phyloP scores from a whole-genome alignment of 2,113 vertebrate species.

The Struthio camelus region DNA sequence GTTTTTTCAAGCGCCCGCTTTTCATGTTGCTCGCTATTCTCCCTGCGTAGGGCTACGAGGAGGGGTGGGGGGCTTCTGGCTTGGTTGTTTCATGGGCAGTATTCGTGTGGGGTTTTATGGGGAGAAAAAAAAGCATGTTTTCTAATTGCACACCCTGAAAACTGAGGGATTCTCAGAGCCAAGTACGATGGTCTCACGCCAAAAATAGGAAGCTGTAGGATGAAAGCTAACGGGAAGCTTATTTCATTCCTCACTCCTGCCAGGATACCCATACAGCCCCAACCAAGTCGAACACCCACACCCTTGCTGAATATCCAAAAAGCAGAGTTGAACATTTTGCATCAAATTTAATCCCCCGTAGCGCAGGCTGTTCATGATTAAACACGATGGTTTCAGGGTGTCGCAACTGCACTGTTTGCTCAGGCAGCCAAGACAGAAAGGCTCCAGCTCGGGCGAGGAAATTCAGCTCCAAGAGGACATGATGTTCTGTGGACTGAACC shows the following conservation, averaged over 20 bases:
- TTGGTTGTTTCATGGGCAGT: too few species aligned
- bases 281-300: not conserved
- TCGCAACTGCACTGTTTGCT: accelerated
- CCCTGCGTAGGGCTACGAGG: not conserved
- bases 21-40: not conserved
- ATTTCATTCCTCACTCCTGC: not conserved
- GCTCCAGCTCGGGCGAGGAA: accelerated
- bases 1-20: not conserved
- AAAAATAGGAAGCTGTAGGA: constrained; percentile 18
- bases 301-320: not conserved
- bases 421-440: not conserved
- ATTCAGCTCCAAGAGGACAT: not conserved
- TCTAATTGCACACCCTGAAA: not conserved
- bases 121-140: accelerated
- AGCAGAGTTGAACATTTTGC: not conserved
- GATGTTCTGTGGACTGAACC: not conserved
- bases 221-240: not conserved
- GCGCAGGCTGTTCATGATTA: not conserved
- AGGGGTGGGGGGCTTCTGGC: not conserved
- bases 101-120: not conserved
- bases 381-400: accelerated
- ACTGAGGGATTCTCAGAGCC: accelerated
- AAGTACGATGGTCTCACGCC: not conserved
- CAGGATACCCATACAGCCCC: not conserved
- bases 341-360: not conserved